Conservation (phyloP, 1,140 invertebrate species). For the Drosophila pseudoobscura region DNA sequence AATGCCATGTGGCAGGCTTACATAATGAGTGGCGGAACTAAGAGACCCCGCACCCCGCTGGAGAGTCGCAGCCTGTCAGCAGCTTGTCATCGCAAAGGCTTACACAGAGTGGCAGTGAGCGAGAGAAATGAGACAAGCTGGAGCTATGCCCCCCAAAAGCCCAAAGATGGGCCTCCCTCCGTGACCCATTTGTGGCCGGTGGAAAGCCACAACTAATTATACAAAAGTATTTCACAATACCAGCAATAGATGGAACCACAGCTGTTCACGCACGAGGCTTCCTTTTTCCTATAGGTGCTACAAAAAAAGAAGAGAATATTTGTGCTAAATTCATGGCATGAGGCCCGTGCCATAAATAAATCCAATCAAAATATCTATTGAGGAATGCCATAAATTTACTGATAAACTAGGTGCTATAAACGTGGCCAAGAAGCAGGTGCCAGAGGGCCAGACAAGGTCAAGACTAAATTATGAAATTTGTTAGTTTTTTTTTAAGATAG, state of each 20-base stretch:
- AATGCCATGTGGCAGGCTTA: constrained; percentile 58
- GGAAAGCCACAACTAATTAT: constrained; percentile 23
- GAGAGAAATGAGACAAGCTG: constrained; percentile 18
- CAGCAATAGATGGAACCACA: constrained; percentile 14
- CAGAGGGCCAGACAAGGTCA: not conserved
- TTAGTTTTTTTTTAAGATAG: too few species aligned
- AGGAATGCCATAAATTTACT: constrained; percentile 22
- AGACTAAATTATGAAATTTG: not conserved
- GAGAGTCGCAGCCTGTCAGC: constrained; percentile 32
- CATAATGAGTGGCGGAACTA: constrained; percentile 37
- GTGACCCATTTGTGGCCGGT: constrained; percentile 34
- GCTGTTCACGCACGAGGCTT: constrained; percentile 3
- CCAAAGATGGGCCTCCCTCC: constrained; percentile 20
- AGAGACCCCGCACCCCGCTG: not conserved
- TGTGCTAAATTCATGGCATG: constrained; percentile 15
- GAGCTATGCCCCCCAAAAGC: constrained; percentile 3
- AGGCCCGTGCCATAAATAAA: constrained; percentile 5
- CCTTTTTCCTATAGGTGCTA: constrained; percentile 32
- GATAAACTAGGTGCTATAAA: constrained; percentile 4
- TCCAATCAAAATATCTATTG: constrained; percentile 4
- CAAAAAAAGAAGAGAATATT: constrained; percentile 16
- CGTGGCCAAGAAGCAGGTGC: not conserved
- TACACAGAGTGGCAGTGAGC: constrained; percentile 12
- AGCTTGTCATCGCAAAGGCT: not conserved
- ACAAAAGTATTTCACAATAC: constrained; percentile 8